Evolutionary conservation across 2,797 vertebrate genomes (phyloP).

Genomic region (Protosalanx chinensis): DNA sequence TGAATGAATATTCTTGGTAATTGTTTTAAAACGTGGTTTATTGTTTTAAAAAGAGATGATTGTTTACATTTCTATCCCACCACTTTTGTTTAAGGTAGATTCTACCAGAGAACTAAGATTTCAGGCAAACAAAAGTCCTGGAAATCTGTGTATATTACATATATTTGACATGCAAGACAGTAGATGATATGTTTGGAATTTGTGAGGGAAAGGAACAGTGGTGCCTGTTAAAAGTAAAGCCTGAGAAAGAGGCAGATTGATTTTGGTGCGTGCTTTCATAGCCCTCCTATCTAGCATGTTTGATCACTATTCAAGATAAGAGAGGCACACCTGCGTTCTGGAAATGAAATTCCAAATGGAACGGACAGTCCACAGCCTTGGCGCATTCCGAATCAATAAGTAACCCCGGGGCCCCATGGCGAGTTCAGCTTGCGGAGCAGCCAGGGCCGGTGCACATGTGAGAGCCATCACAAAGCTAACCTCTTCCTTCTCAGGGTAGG

Average conservation of each 20-base stretch:
- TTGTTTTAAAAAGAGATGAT: too few relatives aligned
- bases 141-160: not conserved
- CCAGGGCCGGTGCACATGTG: conserved; percentile 54
- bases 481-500: conserved; percentile 44
- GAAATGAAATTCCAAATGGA: conserved; percentile 43
- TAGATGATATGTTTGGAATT: conserved; percentile 8
- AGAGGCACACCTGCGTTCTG: conserved; percentile 49
- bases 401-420: conserved; percentile 42
- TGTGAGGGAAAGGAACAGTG: conserved; percentile 3
- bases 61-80: too few relatives aligned
- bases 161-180: conserved; percentile 3
- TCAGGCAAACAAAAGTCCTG: conserved; percentile 13
- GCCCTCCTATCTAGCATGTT: conserved; percentile 19
- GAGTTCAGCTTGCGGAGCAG: conserved; percentile 50
- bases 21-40: too few relatives aligned
- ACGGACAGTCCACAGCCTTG: conserved; percentile 30
- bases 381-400: conserved; percentile 52
- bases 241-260: conserved; percentile 15
- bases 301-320: conserved; percentile 34
- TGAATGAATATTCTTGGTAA: not conserved
- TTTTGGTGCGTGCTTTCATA: conserved; percentile 23
- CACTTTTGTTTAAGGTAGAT: conserved; percentile 11
- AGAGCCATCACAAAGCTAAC: conserved; percentile 57
- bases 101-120: not conserved
- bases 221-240: not conserved